A percentile compares a stretch with the other conserved stretches of the same genome.
phyloP scores from a whole-genome alignment of 2,888 invertebrate species.

The Watsonalla binaria region DNA sequence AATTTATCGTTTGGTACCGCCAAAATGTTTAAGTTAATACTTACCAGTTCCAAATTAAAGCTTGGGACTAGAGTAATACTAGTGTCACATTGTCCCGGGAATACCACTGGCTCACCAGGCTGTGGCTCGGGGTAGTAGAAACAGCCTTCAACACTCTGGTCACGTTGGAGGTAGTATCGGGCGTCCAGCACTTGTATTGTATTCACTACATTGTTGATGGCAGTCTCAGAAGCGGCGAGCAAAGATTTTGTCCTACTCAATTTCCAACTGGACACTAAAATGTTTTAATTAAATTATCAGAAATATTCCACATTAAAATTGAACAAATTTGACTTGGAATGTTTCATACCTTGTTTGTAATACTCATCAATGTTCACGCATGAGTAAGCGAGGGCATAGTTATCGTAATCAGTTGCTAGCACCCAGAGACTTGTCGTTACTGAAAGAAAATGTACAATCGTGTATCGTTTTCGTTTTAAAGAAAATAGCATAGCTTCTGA shows the following conservation, averaged over 20 bases:
- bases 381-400: conserved; percentile 80
- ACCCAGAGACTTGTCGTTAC: conserved; percentile 37
- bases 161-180: conserved; percentile 29
- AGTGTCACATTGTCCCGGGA: conserved; percentile 43
- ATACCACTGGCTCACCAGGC: conserved; percentile 32
- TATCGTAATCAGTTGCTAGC: conserved; percentile 76
- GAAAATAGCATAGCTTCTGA: too few species aligned
- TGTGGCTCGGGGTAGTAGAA: conserved; percentile 44
- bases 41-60: conserved; percentile 25
- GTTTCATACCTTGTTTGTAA: conserved; percentile 16
- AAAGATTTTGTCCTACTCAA: conserved; percentile 38
- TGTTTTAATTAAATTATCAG: conserved; percentile 4
- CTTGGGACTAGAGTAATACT: conserved; percentile 22
- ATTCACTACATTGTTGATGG: conserved; percentile 29
- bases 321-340: not conserved
- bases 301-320: not conserved
- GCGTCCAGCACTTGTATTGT: conserved; percentile 34
- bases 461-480: not conserved
- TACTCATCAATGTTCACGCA: conserved; percentile 62
- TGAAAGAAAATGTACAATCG: conserved; percentile 9
- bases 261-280: conserved; percentile 43
- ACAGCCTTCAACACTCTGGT: conserved; percentile 37
- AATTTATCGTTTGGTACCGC: not conserved
- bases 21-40: conserved; percentile 1
- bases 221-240: conserved; percentile 11